Evolutionary conservation across 2,888 invertebrate species (phyloP), one percentile per base, ranked within the genome.

Genomic region (Protonemura montana): DNA sequence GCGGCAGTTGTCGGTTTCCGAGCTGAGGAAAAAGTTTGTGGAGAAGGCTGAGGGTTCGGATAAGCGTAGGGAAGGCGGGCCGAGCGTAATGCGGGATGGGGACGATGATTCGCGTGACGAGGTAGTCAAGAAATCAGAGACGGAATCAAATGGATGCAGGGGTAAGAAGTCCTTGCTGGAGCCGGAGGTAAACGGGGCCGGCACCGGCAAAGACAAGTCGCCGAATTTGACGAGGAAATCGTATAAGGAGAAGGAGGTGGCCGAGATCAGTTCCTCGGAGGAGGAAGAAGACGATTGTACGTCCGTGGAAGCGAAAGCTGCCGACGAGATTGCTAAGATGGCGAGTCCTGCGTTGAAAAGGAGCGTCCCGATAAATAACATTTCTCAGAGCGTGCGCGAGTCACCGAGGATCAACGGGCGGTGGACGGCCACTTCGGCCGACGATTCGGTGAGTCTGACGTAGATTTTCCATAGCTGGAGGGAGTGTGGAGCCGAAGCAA

Each of bases 151-250:
- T 21, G 59, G 59, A 13, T 35, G 35, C 35, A 35, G 35, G 35
- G 35, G 35, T 35, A 35, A 35, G 35, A 35, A 35, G 35, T 35
- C 35, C 5, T 6, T 35, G 35, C 35, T 59, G 21, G 59, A 59
- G 59, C 21, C 59, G 59, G 59, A 59, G 21, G 13, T 59, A 21
- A 59, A 59, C 59, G 59, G 59, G 21, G 21, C 59, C 7, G 59
- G 59, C 59, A 21, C 59, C 21, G 59, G 59, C 59, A 59, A 59
- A 21, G 59, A 59, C 81, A 89, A 89, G 85, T 90, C 90, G 82
- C 90, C 87, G 7, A 41, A 27, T n/a, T 30, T 84, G 35, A 76
- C 80, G 28, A 83, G 81, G 42, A 84, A 86, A 27, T 25, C 81
- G 26, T 81, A 85, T 29, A 81, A 26, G 59, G 59, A 59, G 7